These are phyloP conservation scores for Mirza zaza DNA, from an alignment of 2,113 vertebrate genomes.

Conservation along the genomic window DNA sequence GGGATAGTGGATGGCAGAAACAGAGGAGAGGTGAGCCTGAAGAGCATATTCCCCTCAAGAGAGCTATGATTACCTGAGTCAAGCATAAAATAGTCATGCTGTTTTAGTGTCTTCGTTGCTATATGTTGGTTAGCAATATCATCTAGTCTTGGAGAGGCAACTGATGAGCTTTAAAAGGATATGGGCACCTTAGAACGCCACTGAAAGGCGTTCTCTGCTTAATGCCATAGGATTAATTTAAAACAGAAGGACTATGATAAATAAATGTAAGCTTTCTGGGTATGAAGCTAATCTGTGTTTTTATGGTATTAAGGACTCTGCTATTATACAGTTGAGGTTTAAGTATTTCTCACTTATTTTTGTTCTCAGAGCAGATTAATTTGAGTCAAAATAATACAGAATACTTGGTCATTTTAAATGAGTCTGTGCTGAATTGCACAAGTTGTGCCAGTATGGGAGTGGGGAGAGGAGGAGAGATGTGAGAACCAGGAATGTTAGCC, in stretches of 20 bases:
- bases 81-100: conserved; percentile 60
- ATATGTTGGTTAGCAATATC: conserved; percentile 29
- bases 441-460: not conserved
- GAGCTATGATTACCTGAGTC: conserved; percentile 66
- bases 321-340: not conserved
- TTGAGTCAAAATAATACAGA: not conserved
- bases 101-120: conserved; percentile 29
- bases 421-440: not conserved
- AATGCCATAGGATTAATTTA: conserved; percentile 32
- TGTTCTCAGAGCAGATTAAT: not conserved
- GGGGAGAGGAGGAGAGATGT: not conserved
- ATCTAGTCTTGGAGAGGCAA: conserved; percentile 38
- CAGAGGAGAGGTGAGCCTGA: conserved; percentile 59
- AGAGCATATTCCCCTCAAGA: conserved; percentile 54
- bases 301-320: not conserved
- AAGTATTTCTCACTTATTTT: conserved; percentile 12
- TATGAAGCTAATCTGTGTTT: conserved; percentile 25
- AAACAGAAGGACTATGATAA: not conserved
- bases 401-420: not conserved
- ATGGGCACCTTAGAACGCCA: not conserved
- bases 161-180: not conserved
- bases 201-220: not conserved
- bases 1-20: conserved; percentile 40
- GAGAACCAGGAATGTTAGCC: not conserved
- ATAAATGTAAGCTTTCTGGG: conserved; percentile 29